Percentiles rank a stretch among this genome's conserved stretches.
These are phyloP conservation scores for Epinephelus malabaricus DNA, from an alignment of 2,797 vertebrate species.

Conservation along the genomic window DNA sequence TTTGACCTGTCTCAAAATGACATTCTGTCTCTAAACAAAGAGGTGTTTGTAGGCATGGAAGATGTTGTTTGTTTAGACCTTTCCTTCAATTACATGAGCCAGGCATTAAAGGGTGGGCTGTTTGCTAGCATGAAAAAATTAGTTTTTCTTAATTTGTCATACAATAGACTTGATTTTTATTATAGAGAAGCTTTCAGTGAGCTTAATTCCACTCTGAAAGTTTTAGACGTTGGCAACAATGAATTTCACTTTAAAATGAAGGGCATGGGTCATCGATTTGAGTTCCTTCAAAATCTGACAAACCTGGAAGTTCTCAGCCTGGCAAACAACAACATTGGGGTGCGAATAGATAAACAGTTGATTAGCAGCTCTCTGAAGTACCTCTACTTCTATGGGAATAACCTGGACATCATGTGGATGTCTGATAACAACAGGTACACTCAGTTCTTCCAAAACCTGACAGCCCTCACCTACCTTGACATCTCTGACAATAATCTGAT, in stretches of 20 bases:
- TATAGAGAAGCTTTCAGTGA: slow-evolving; percentile 78
- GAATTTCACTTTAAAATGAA: slow-evolving; percentile 88
- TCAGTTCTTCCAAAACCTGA: slow-evolving; percentile 84
- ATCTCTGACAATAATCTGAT: slow-evolving; percentile 84
- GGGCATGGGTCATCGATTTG: slow-evolving; percentile 87
- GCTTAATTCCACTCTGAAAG: slow-evolving; percentile 80
- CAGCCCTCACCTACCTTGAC: slow-evolving; percentile 82
- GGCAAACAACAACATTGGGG: slow-evolving; percentile 85
- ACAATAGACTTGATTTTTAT: slow-evolving; percentile 89
- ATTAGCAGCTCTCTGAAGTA: slow-evolving; percentile 82
- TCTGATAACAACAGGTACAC: slow-evolving; percentile 79
- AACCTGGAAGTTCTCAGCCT: slow-evolving; percentile 83
- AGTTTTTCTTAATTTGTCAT: slow-evolving; percentile 83
- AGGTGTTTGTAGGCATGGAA: slow-evolving; percentile 84
- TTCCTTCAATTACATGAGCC: slow-evolving; percentile 89
- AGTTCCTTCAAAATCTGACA: slow-evolving; percentile 79
- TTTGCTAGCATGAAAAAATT: slow-evolving; percentile 79
- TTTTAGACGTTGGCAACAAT: slow-evolving; percentile 87
- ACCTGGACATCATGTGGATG: slow-evolving; percentile 86
- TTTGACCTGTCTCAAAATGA: slow-evolving; percentile 88
- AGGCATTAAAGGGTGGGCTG: slow-evolving; percentile 71
- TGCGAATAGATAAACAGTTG: slow-evolving; percentile 80
- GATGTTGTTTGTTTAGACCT: slow-evolving; percentile 85
- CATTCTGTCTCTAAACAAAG: slow-evolving; percentile 77
- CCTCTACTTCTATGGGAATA: slow-evolving; percentile 85